Evolutionary conservation across 2,797 vertebrate genomes (phyloP), one percentile per base, ranked within the genome.

Genomic region (Cetoscarus ocellatus): DNA sequence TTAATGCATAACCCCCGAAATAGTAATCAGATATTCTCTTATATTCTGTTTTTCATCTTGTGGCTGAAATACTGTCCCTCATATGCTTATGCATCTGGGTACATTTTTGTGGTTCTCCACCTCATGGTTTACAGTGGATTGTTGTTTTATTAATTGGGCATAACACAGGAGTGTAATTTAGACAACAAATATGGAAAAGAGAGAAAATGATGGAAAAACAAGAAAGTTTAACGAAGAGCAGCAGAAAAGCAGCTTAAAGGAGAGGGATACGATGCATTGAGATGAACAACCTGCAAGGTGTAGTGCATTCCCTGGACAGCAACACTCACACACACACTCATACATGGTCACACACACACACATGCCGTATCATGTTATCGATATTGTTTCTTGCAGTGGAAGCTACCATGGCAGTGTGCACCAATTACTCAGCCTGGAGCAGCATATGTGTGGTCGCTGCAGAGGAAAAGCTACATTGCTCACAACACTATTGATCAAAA

Each of bases 381-480:
- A 84, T 87, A 87, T 75, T 79, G 82, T 77, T 85, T 84, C 69
- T 73, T 67, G 83, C 75, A 53, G 80, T 51, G 63, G 79, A 68
- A 59, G 67, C 87, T 78, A 79, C 85, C 83, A 81, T 70, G 64
- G 66, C 7, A n/a, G 40, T 73, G 75, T 77, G 61, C 72, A 67
- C 72, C 88, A 89, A 87, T 91, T 89, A 89, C 88, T 85, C 86
- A 75, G 82, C 82, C 84, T 12, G 40, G 14, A 79, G 80, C 85
- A 48, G 75, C 61, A 62, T 73, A 77, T 70, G 73, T 77, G 77
- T 69, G 81, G 86, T 76, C 70, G 51, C 73, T 53, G 74, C 64
- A 60, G 70, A 73, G 71, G 71, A 84, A 84, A 85, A 52, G 75
- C 84, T 66, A 69, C 77, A 71, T 15, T 51, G 50, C 76, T 86